Conservation (phyloP, 2,888 invertebrate genomes). For the Automeris io region DNA sequence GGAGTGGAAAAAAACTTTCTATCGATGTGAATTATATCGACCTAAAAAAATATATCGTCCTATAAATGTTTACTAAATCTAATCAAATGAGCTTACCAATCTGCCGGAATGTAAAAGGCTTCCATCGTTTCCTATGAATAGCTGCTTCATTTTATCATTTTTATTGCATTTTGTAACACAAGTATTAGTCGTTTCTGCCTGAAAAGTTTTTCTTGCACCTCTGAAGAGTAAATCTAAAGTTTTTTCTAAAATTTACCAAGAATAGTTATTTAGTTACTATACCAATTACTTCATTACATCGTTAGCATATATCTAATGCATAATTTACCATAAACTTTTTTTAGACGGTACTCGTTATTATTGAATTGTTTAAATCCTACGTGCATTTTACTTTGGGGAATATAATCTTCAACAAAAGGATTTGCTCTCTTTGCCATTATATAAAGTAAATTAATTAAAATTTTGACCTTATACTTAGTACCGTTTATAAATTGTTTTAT, state of each 20-base stretch:
- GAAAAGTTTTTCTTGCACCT: slow-evolving; percentile 47
- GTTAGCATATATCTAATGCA: too few relatives aligned
- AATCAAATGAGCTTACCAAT: too few relatives aligned
- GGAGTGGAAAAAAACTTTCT: too few relatives aligned
- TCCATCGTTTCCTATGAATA: slow-evolving; percentile 56
- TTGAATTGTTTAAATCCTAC: slow-evolving; percentile 60
- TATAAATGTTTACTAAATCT: too few relatives aligned
- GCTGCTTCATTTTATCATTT: slow-evolving; percentile 54
- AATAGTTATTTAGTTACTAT: too few relatives aligned
- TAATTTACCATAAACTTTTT: slow-evolving; percentile 58
- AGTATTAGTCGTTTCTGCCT: slow-evolving; percentile 15
- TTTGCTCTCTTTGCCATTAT: slow-evolving; percentile 62
- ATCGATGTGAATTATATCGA: too few relatives aligned
- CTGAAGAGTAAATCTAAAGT: slow-evolving; percentile 51
- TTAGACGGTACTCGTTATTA: slow-evolving; percentile 55
- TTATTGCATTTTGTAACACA: slow-evolving; percentile 18
- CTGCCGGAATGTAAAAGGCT: slow-evolving; percentile 40
- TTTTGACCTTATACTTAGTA: background rate
- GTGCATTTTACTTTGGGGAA: slow-evolving; percentile 64
- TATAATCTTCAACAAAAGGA: slow-evolving; percentile 57
- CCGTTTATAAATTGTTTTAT: background rate
- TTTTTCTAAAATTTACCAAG: slow-evolving; percentile 39
- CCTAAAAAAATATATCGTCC: too few relatives aligned
- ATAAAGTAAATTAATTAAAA: too few relatives aligned
- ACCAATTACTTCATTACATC: too few relatives aligned